These are phyloP conservation scores for Chloebia gouldiae DNA, from an alignment of 2,113 vertebrate species.

Conservation along the genomic window DNA sequence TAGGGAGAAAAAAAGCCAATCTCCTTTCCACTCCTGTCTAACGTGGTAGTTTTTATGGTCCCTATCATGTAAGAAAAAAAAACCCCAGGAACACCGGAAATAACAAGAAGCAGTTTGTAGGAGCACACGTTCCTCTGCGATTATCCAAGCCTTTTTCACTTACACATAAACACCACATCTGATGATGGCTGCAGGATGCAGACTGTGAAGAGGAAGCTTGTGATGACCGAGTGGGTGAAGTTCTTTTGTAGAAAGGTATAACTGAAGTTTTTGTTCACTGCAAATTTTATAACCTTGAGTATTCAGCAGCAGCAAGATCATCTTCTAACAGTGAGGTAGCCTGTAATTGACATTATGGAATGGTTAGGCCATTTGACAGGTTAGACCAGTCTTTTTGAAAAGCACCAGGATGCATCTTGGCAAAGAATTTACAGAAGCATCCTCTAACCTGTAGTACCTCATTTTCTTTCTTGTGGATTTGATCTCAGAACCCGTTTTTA, in stretches of 20 bases:
- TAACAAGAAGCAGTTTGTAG: neutral
- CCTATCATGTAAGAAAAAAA: neutral
- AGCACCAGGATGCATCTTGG: neutral
- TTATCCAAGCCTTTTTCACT: neutral
- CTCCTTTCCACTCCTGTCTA: neutral
- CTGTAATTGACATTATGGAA: neutral
- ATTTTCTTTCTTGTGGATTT: neutral
- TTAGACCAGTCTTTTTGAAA: neutral
- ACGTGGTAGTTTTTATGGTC: neutral
- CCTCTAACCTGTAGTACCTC: neutral
- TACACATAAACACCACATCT: rapidly evolving
- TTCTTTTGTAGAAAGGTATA: neutral
- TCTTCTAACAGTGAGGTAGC: neutral
- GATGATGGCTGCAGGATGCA: neutral
- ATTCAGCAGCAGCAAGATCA: neutral
- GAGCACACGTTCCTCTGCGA: neutral
- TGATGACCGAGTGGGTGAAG: neutral
- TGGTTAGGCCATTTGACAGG: neutral
- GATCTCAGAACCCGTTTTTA: neutral
- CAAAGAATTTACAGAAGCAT: neutral
- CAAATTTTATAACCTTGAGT: neutral
- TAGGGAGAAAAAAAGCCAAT: neutral
- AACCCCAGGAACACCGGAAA: neutral
- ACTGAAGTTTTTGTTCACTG: neutral
- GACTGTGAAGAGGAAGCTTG: neutral